phyloP scores from a whole-genome alignment of 2,113 vertebrate genomes.

The Neomonachus schauinslandi region DNA sequence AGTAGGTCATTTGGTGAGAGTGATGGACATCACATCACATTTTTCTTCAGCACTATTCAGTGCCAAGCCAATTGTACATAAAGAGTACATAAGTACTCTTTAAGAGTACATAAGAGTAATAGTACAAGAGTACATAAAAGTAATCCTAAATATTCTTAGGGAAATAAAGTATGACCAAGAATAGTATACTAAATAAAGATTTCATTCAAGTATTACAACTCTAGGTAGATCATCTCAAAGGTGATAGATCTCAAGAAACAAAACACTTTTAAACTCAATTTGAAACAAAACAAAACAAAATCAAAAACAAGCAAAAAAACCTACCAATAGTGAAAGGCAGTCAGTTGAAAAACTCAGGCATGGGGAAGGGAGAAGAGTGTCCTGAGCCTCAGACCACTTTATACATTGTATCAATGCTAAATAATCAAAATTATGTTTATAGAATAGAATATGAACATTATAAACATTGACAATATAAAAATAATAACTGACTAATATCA shows the following conservation, averaged over 20 bases:
- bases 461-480: background rate
- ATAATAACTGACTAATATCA: background rate
- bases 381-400: background rate
- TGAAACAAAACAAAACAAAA: background rate
- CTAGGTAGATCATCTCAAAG: background rate
- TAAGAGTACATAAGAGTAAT: too few relatives aligned
- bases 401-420: fast-evolving
- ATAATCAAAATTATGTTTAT: background rate
- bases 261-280: background rate
- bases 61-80: too few relatives aligned
- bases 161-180: background rate
- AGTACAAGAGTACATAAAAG: background rate
- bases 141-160: background rate
- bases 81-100: too few relatives aligned
- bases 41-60: background rate
- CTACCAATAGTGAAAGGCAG: background rate
- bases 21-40: background rate
- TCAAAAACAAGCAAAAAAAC: background rate
- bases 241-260: background rate
- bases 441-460: background rate
- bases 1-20: background rate
- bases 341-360: background rate
- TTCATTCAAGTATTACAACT: background rate
- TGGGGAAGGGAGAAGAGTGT: background rate
- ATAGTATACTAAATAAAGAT: background rate